Evolutionary conservation across 2,113 vertebrate genomes (phyloP).

Genomic region (Polyodon spathula): DNA sequence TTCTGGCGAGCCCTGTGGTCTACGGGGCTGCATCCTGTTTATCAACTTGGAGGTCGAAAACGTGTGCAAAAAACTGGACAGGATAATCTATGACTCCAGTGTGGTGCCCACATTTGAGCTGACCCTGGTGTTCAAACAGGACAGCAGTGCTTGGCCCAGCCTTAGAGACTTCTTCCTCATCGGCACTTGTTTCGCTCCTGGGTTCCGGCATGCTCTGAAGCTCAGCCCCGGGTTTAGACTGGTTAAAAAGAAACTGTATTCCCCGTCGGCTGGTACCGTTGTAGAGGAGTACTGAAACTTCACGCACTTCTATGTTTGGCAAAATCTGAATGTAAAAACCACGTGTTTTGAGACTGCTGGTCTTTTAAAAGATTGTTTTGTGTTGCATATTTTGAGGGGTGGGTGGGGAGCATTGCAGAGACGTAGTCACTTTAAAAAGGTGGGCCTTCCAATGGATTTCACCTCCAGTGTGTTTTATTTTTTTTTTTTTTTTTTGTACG

Average conservation of each 20-base stretch:
- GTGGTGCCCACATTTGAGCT: conserved; percentile 79
- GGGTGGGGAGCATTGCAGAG: background rate
- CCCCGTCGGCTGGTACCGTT: conserved; percentile 63
- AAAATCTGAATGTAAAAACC: background rate
- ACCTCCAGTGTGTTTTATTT: background rate
- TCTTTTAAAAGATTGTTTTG: background rate
- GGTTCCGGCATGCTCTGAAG: conserved; percentile 57
- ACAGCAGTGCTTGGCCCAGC: conserved; percentile 63
- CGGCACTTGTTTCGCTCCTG: conserved; percentile 58
- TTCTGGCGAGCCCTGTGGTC: conserved; percentile 69
- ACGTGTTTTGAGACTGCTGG: background rate
- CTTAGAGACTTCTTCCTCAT: conserved; percentile 67
- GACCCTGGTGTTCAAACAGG: conserved; percentile 77
- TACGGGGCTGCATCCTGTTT: conserved; percentile 67
- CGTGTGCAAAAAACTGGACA: conserved; percentile 65
- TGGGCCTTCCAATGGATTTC: background rate
- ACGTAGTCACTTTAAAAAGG: background rate
- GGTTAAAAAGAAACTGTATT: conserved; percentile 74
- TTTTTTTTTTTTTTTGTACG: background rate
- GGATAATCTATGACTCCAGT: conserved; percentile 60
- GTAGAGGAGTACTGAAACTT: conserved; percentile 63
- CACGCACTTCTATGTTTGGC: background rate
- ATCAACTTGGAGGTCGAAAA: conserved; percentile 61
- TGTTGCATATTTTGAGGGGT: background rate
- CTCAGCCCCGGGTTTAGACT: conserved; percentile 73